Conservation (phyloP, 2,888 invertebrate genomes). For the Synanthedon myopaeformis region DNA sequence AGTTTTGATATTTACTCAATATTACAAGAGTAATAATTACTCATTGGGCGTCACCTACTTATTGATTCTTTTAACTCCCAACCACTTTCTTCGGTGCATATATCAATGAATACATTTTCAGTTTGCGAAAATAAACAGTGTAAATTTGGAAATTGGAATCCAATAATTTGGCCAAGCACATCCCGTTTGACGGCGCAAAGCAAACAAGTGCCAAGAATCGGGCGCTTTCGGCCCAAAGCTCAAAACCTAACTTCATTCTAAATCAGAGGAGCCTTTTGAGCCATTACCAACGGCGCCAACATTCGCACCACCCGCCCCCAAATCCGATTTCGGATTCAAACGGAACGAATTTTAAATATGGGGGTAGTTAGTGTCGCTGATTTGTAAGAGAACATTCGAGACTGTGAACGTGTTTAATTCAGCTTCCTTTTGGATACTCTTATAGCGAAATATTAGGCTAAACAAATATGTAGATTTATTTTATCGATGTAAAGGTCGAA, state of each 20-base stretch:
- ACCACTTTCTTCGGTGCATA: too few relatives aligned
- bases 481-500: too few relatives aligned
- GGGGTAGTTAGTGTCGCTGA: conserved; percentile 26
- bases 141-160: background rate
- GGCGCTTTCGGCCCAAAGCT: background rate
- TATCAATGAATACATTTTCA: too few relatives aligned
- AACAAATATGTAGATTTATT: too few relatives aligned
- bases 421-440: too few relatives aligned
- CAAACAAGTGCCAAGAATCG: background rate
- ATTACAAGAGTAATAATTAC: too few relatives aligned
- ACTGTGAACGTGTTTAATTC: background rate
- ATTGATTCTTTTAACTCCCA: too few relatives aligned
- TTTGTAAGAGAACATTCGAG: background rate
- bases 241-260: conserved; percentile 7
- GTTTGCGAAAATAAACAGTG: too few relatives aligned
- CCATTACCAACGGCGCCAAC: conserved; percentile 5
- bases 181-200: background rate
- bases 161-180: background rate
- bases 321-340: conserved; percentile 39
- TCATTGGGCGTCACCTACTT: too few relatives aligned
- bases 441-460: too few relatives aligned
- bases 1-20: too few relatives aligned
- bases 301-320: conserved; percentile 14
- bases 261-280: conserved; percentile 32
- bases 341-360: conserved; percentile 45